These are phyloP conservation scores for Amblyjoppa proteus DNA, from an alignment of 2,888 invertebrate genomes.

Conservation along the genomic window DNA sequence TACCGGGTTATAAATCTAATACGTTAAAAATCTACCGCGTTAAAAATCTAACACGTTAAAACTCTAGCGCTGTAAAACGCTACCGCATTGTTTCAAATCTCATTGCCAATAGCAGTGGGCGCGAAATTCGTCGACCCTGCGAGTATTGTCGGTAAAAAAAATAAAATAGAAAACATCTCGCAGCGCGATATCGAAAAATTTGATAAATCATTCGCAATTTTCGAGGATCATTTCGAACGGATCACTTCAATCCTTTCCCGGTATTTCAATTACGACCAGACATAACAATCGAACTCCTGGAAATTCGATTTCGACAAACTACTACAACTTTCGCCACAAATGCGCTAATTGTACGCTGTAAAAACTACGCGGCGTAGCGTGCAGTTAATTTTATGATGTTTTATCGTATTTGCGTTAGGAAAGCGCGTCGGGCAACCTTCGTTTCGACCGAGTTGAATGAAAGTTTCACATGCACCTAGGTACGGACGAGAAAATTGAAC, in stretches of 20 bases:
- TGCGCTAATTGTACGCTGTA: conserved; percentile 33
- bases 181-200: too few relatives aligned
- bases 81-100: too few relatives aligned
- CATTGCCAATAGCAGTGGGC: too few relatives aligned
- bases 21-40: too few relatives aligned
- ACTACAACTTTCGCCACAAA: neutral
- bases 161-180: neutral
- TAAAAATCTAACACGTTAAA: too few relatives aligned
- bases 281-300: conserved; percentile 44
- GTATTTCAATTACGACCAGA: conserved; percentile 42
- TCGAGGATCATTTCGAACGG: conserved; percentile 7
- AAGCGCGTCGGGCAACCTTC: neutral
- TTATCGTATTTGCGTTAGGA: conserved; percentile 42
- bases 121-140: too few relatives aligned
- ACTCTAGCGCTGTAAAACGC: too few relatives aligned
- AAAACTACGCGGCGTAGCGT: conserved; percentile 19
- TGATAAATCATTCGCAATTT: conserved; percentile 50
- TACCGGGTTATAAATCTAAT: too few relatives aligned
- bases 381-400: conserved; percentile 56
- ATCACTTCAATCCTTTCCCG: conserved; percentile 34
- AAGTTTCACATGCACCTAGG: conserved; percentile 9
- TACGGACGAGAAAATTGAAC: conserved; percentile 39
- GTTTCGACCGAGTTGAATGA: neutral
- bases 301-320: conserved; percentile 24
- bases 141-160: neutral